Evolutionary conservation across 2,113 vertebrate genomes (phyloP).

Genomic region (Etia nguti): DNA sequence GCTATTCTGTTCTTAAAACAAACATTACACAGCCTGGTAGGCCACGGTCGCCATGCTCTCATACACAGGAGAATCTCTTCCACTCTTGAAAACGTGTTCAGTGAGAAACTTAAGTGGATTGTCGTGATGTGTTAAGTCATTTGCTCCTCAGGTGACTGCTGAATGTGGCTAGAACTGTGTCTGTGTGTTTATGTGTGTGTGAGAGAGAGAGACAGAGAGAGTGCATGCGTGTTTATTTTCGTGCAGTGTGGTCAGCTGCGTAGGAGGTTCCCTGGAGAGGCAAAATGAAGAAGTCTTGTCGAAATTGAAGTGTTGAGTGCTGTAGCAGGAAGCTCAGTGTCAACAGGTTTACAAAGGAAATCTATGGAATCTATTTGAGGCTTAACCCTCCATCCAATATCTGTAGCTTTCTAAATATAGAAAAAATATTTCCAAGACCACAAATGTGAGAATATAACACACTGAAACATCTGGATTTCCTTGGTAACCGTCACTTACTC

Average conservation of each 20-base stretch:
- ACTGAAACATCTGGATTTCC: slow-evolving; percentile 31
- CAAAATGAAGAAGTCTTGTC: slow-evolving; percentile 39
- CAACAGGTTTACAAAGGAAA: slow-evolving; percentile 13
- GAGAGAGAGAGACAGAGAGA: background rate
- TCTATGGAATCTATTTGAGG: background rate
- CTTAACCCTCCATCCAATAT: background rate
- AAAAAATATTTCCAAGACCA: background rate
- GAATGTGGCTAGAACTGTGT: background rate
- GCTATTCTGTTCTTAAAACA: slow-evolving; percentile 1
- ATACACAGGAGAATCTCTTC: slow-evolving; percentile 19
- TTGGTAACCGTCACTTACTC: background rate
- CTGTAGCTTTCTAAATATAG: background rate
- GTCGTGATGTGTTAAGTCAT: slow-evolving; percentile 31
- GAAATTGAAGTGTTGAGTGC: slow-evolving; percentile 15
- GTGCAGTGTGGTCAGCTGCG: slow-evolving; percentile 15
- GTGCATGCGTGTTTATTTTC: background rate
- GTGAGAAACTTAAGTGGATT: slow-evolving; percentile 33
- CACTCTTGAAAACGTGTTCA: slow-evolving; percentile 1
- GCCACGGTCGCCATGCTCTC: background rate
- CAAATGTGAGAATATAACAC: background rate
- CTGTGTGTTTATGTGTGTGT: background rate
- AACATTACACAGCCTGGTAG: slow-evolving; percentile 21
- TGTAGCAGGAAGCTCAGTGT: background rate
- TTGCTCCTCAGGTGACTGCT: slow-evolving; percentile 29
- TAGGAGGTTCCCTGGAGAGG: background rate